phyloP scores from a whole-genome alignment of 2,113 vertebrate species.

The Atrichornis clamosus region DNA sequence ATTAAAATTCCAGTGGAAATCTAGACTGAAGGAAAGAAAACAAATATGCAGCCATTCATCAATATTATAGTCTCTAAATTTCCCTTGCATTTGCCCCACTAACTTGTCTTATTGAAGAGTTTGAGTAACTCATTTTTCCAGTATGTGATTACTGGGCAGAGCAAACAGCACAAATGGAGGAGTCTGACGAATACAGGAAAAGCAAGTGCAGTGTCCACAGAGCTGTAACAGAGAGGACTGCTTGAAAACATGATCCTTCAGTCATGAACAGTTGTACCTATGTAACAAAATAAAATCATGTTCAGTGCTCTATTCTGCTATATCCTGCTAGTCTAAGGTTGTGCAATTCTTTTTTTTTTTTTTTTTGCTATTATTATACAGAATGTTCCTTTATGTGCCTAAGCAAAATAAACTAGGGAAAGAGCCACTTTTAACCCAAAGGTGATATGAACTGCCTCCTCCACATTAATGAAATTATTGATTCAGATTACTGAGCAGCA shows the following conservation, averaged over 20 bases:
- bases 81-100: not conserved
- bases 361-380: not conserved
- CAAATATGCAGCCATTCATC: not conserved
- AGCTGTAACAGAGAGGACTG: not conserved
- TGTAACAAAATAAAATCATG: not conserved
- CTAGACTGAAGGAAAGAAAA: not conserved
- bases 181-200: not conserved
- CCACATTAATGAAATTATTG: not conserved
- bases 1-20: not conserved
- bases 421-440: not conserved
- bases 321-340: not conserved
- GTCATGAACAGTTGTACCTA: not conserved
- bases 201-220: not conserved
- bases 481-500: not conserved
- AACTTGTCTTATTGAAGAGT: not conserved
- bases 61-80: not conserved
- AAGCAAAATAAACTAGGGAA: not conserved
- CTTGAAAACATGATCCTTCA: not conserved
- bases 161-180: not conserved
- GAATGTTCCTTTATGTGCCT: not conserved
- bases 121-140: not conserved
- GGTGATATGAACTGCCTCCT: not conserved
- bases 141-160: not conserved
- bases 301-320: not conserved
- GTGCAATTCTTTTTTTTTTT: not conserved